Percentiles rank a stretch among this genome's conserved stretches.
These are phyloP conservation scores for Alexandromys fortis DNA, from an alignment of 2,113 vertebrate genomes.

Conservation along the genomic window DNA sequence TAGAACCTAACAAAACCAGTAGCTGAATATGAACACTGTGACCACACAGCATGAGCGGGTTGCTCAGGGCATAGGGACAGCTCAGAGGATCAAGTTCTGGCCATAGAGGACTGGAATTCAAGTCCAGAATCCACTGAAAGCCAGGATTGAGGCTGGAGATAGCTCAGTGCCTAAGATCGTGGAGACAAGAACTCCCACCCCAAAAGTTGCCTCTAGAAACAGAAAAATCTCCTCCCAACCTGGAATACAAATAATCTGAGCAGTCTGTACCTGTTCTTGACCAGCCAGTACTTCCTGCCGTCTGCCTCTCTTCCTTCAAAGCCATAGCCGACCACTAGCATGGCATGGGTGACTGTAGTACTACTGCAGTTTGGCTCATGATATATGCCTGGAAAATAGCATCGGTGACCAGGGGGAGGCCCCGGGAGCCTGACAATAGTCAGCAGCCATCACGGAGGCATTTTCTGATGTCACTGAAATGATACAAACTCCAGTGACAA, in stretches of 20 bases:
- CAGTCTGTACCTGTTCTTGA: background rate
- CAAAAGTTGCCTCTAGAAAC: background rate
- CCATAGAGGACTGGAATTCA: background rate
- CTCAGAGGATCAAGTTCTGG: background rate
- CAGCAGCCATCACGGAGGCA: background rate
- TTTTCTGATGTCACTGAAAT: background rate
- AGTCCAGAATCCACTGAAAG: background rate
- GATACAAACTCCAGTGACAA: background rate
- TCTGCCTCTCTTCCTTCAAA: conserved; percentile 79
- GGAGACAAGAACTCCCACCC: background rate
- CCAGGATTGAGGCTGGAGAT: background rate
- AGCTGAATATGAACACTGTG: background rate
- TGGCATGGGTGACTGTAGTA: conserved; percentile 92
- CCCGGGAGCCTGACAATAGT: background rate
- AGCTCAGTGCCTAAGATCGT: background rate
- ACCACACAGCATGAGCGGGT: background rate
- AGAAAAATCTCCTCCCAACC: conserved; percentile 7
- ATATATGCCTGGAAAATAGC: conserved; percentile 91
- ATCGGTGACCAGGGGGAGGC: background rate
- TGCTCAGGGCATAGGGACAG: background rate
- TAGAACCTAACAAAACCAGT: background rate
- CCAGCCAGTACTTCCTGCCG: background rate
- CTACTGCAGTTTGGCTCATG: conserved; percentile 93
- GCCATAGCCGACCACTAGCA: conserved; percentile 95
- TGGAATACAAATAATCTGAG: background rate